Evolutionary conservation across 2,113 vertebrate species (phyloP), one percentile per base, ranked within the genome.

Genomic region (Zosterops lateralis): DNA sequence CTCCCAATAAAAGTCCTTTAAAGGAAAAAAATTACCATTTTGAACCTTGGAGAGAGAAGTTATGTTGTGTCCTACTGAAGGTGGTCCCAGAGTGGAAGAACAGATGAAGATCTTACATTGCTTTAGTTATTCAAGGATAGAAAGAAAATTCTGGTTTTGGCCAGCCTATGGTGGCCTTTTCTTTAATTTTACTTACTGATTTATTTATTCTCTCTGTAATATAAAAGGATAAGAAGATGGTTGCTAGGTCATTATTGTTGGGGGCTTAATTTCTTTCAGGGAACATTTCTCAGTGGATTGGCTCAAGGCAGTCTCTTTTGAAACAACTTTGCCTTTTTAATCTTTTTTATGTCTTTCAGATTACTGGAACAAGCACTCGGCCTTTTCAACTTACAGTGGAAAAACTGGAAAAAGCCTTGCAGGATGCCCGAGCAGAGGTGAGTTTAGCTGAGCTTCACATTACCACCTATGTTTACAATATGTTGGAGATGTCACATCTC

Each of bases 381-480:
- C 99, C 98, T 13, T 99, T 99, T 97, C 99, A 98, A 66, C 98
- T 99, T 42, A 99, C 99, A 3, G 99, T 98, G 60, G 97, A 97
- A 84, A 99, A 99, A 96, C 97, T 99, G 92, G 99, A 99, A 92
- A 96, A 96, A 83, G 97, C 98, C 78, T 95, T 99, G 67, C 94
- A 97, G 88, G 98, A 97, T 88, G 99, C 98, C 17, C 97, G 6
- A n/a, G 93, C 97, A 90, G 96, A 98, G 96, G 98, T 98, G 64
- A 92, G 88, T 44, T 42, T 53, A 82, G 57, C 58, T 71, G 36
- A 88, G 44, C 31, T 81, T 71, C n/a, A 17, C 32, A 8, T 58
- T 45, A 7, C 16, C 21, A 7, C 17, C 40, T 26, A 62, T 34
- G 2, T 54, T 65, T 71, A 25, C 18, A 22, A 26, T 51, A 28